phyloP scores from a whole-genome alignment of 2,113 vertebrate species.

The Manacus vitellinus region DNA sequence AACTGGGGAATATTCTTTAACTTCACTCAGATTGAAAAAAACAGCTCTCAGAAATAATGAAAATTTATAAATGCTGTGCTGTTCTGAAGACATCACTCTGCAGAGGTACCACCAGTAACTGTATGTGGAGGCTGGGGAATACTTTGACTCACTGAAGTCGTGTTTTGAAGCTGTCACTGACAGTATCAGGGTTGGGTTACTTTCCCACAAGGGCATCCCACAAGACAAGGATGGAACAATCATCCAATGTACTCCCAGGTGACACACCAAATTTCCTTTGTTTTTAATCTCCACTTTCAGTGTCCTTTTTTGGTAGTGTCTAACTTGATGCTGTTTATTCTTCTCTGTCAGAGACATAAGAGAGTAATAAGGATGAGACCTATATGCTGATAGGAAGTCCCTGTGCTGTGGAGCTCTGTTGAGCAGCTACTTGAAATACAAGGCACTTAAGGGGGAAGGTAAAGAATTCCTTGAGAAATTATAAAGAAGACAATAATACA shows the following conservation, averaged over 20 bases:
- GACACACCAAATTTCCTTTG: not conserved
- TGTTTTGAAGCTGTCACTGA: not conserved
- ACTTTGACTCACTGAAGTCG: not conserved
- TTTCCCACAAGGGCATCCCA: not conserved
- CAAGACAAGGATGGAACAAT: not conserved
- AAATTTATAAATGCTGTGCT: not conserved
- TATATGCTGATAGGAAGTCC: not conserved
- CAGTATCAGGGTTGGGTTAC: not conserved
- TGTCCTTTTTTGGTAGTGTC: not conserved
- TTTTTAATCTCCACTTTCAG: not conserved
- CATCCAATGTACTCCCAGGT: not conserved
- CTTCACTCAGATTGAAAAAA: not conserved
- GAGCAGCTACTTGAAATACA: not conserved
- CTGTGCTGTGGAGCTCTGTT: not conserved
- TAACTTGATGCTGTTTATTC: not conserved
- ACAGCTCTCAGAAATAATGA: not conserved
- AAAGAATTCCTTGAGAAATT: slow-evolving; percentile 11
- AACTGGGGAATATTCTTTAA: not conserved
- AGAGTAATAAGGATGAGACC: not conserved
- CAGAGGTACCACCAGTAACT: not conserved
- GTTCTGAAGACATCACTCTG: not conserved
- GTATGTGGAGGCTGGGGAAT: not conserved
- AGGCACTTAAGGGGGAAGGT: not conserved
- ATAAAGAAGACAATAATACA: not conserved
- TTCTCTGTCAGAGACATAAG: not conserved